phyloP scores from a whole-genome alignment of 2,797 vertebrate species.

The Typhlichthys subterraneus region DNA sequence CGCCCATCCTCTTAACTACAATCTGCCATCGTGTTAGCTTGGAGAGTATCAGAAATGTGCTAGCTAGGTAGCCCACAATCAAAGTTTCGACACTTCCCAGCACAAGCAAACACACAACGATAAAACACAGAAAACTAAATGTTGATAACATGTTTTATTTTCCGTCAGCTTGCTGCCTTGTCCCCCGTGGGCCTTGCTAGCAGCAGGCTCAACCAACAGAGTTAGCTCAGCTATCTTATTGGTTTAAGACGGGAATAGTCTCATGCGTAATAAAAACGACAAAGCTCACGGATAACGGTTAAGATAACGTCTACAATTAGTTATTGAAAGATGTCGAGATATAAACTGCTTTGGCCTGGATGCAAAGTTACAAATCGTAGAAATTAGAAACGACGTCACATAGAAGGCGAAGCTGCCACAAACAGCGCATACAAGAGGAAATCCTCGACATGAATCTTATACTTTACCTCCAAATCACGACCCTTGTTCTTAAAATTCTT shows the following conservation, averaged over 20 bases:
- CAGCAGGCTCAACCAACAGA: constrained; percentile 42
- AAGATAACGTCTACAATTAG: accelerated
- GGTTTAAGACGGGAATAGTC: constrained; percentile 42
- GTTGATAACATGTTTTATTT: constrained; percentile 26
- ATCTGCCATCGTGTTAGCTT: background rate
- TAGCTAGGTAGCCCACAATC: accelerated
- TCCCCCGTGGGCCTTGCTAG: constrained; percentile 58
- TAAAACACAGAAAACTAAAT: constrained; percentile 9
- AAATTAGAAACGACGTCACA: constrained; percentile 85
- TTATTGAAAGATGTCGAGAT: accelerated
- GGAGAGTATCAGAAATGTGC: background rate
- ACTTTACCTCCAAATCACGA: constrained; percentile 94
- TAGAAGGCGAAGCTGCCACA: constrained; percentile 53
- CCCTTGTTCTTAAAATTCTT: constrained; percentile 99
- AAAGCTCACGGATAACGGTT: background rate
- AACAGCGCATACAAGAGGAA: constrained; percentile 40
- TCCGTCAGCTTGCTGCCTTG: constrained; percentile 36
- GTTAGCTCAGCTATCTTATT: constrained; percentile 34
- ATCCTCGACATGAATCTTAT: constrained; percentile 43
- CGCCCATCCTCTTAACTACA: constrained; percentile 19
- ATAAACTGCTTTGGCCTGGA: constrained; percentile 26
- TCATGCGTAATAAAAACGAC: background rate
- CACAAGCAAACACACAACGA: background rate
- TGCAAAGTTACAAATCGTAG: constrained; percentile 49
- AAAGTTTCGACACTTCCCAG: background rate